These are phyloP conservation scores for Oopsacas minuta DNA, from an alignment of 37 sponge, comb jelly and placozoan genomes.

Conservation along the genomic window DNA sequence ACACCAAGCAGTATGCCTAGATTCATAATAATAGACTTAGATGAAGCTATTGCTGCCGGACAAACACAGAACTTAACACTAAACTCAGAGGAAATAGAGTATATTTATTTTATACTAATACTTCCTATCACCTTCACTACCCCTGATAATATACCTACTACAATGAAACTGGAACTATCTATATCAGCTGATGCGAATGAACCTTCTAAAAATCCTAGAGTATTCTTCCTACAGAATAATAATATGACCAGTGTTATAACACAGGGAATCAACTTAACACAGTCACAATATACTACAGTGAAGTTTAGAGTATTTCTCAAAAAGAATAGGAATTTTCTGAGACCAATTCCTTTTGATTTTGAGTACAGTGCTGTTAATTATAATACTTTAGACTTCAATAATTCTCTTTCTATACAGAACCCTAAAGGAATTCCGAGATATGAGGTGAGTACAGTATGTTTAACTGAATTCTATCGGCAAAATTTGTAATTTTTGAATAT, in stretches of 20 bases:
- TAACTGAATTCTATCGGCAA: too few species aligned
- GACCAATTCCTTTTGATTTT: slow-evolving; percentile 9
- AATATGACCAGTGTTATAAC: not conserved
- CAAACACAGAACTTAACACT: not conserved
- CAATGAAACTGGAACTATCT: not conserved
- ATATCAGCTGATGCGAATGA: not conserved
- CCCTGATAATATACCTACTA: not conserved
- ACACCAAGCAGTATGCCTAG: not conserved
- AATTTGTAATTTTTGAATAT: too few species aligned
- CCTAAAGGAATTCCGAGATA: not conserved
- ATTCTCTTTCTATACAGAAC: not conserved
- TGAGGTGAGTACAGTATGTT: not conserved
- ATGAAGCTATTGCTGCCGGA: not conserved
- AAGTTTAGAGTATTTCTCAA: not conserved
- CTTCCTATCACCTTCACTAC: not conserved
- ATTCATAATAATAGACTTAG: not conserved
- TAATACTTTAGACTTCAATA: not conserved
- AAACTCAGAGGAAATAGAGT: not conserved
- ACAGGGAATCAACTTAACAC: not conserved
- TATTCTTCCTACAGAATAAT: not conserved
- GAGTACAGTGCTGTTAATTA: not conserved
- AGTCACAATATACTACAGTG: not conserved
- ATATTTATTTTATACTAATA: not conserved
- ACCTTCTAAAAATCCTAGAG: not conserved
- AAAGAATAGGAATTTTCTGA: not conserved